A percentile compares a stretch with the other conserved stretches of the same genome.
Evolutionary conservation across 2,888 invertebrate genomes (phyloP).

Genomic region (Ashinkailepas kermadecensis): DNA sequence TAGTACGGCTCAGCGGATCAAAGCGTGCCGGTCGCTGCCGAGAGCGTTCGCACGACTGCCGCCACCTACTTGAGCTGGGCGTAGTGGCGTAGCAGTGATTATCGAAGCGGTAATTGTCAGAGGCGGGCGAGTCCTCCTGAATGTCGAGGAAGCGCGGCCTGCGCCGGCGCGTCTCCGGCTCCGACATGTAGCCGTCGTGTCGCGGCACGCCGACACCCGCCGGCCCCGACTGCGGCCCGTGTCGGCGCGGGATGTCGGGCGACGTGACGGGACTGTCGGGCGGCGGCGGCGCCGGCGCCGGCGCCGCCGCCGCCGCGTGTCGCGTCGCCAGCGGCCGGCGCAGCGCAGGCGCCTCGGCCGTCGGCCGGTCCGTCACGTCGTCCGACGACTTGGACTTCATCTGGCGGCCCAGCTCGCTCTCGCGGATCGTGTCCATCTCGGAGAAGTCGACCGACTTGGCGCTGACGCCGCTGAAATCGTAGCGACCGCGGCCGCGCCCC

Average conservation of each 20-base stretch:
- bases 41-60: too few species aligned
- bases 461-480: slow-evolving; percentile 8
- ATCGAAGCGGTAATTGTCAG: slow-evolving; percentile 89
- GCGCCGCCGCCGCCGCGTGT: slow-evolving; percentile 37
- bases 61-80: slow-evolving; percentile 82
- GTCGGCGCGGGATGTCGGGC: slow-evolving; percentile 31
- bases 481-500: slow-evolving; percentile 24
- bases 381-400: slow-evolving; percentile 84
- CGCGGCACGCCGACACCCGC: slow-evolving; percentile 2
- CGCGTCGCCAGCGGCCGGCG: slow-evolving; percentile 46
- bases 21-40: too few species aligned
- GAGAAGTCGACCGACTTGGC: slow-evolving; percentile 50
- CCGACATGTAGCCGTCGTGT: slow-evolving; percentile 39
- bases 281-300: slow-evolving; percentile 28
- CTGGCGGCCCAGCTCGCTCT: slow-evolving; percentile 57
- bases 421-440: slow-evolving; percentile 52
- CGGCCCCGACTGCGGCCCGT: slow-evolving; percentile 10
- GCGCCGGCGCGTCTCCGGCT: slow-evolving; percentile 38
- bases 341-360: slow-evolving; percentile 45
- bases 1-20: too few species aligned
- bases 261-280: slow-evolving; percentile 28
- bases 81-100: slow-evolving; percentile 93
- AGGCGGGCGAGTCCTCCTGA: slow-evolving; percentile 54
- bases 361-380: slow-evolving; percentile 26
- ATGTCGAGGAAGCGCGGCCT: slow-evolving; percentile 25